Conservation (phyloP, 2,797 vertebrate genomes). For the Poeciliopsis gracilis region DNA sequence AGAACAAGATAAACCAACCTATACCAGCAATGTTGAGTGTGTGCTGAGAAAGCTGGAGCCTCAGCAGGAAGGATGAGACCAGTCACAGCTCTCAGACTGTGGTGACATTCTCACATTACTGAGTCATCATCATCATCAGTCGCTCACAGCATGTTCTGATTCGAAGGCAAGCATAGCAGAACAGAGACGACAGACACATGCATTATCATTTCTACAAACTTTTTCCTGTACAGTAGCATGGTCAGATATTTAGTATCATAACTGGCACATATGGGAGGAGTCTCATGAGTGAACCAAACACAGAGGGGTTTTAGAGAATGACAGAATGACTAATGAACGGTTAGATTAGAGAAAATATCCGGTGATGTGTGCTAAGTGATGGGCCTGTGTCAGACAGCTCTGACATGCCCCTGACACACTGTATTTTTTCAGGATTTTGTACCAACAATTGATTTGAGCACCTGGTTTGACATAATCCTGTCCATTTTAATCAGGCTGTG, state of each 20-base stretch:
- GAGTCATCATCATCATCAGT: constrained; percentile 72
- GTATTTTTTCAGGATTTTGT: constrained; percentile 58
- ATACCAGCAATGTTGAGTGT: constrained; percentile 27
- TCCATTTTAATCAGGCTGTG: constrained; percentile 72
- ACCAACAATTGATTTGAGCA: constrained; percentile 72
- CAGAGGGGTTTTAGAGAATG: neutral
- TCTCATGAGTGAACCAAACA: constrained; percentile 22
- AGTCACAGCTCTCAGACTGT: constrained; percentile 71
- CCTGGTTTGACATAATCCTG: constrained; percentile 66
- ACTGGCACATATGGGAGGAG: constrained; percentile 6
- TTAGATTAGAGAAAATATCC: constrained; percentile 60
- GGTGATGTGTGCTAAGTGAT: constrained; percentile 47
- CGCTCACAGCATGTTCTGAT: constrained; percentile 68
- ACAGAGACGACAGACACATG: constrained; percentile 38
- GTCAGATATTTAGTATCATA: constrained; percentile 4
- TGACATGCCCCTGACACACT: constrained; percentile 47
- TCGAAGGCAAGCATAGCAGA: constrained; percentile 50
- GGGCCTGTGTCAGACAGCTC: constrained; percentile 41
- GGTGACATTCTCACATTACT: constrained; percentile 80
- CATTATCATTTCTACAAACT: constrained; percentile 31
- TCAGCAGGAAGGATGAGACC: constrained; percentile 58
- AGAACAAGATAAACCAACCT: constrained; percentile 24
- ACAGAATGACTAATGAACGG: constrained; percentile 53
- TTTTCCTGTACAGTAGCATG: constrained; percentile 16
- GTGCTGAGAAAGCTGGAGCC: constrained; percentile 34